phyloP scores from a whole-genome alignment of 2,113 vertebrate genomes.

The Lonchura striata region DNA sequence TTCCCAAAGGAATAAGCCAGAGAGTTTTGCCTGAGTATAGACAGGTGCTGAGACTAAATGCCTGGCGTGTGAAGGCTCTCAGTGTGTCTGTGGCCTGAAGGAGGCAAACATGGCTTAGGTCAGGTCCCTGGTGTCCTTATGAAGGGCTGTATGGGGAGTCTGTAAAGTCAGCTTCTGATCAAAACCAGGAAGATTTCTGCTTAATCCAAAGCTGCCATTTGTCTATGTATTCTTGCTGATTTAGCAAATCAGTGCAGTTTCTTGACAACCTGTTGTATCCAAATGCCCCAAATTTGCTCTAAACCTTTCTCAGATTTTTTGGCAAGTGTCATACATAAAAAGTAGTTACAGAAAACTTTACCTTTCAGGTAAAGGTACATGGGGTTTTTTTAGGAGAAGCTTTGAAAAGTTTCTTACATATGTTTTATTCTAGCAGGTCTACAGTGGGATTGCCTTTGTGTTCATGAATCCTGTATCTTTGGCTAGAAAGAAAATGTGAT shows the following conservation, averaged over 20 bases:
- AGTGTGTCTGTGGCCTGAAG: not conserved
- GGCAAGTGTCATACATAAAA: not conserved
- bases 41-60: not conserved
- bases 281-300: not conserved
- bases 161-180: not conserved
- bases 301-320: not conserved
- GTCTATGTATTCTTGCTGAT: not conserved
- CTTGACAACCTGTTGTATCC: not conserved
- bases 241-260: not conserved
- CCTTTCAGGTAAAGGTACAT: not conserved
- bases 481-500: not conserved
- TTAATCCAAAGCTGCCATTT: not conserved
- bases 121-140: not conserved
- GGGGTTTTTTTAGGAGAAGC: not conserved
- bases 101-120: not conserved
- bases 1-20: not conserved
- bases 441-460: not conserved
- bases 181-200: not conserved
- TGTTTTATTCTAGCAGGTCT: not conserved
- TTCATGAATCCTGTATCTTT: not conserved
- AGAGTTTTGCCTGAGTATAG: not conserved
- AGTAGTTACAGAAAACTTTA: not conserved
- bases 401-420: not conserved
- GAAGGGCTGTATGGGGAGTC: not conserved
- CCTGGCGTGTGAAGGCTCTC: not conserved